phyloP scores from a whole-genome alignment of 2,888 invertebrate species.

The Mimumesa dahlbomi region DNA sequence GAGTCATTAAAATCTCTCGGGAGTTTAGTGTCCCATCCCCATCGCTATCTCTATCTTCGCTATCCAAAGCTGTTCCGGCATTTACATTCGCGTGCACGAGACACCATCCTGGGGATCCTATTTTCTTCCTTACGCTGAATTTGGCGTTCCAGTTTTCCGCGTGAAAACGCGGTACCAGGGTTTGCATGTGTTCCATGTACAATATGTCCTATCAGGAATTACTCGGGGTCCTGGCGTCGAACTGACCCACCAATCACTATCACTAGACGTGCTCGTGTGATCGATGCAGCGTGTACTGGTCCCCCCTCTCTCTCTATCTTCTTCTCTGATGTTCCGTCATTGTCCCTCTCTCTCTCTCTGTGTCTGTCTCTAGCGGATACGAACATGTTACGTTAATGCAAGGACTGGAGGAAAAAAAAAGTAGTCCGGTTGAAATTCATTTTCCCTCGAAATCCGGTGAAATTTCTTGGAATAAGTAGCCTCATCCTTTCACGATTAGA shows the following conservation, averaged over 20 bases:
- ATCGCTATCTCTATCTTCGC: background rate
- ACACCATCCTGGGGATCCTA: background rate
- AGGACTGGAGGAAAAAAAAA: too few species aligned
- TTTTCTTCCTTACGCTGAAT: background rate
- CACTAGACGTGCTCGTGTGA: slow-evolving; percentile 40
- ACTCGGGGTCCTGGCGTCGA: slow-evolving; percentile 42
- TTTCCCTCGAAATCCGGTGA: too few species aligned
- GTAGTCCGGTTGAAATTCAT: too few species aligned
- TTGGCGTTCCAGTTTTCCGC: slow-evolving; percentile 7
- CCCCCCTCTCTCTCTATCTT: background rate
- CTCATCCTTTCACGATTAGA: too few species aligned
- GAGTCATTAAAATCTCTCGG: slow-evolving; percentile 64
- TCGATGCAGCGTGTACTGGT: slow-evolving; percentile 41
- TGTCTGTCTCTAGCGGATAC: too few species aligned
- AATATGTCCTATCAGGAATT: slow-evolving; percentile 32
- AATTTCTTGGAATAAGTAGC: too few species aligned
- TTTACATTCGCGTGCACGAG: too few species aligned
- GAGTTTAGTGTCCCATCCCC: slow-evolving; percentile 2
- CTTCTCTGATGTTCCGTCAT: too few species aligned
- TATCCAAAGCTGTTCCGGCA: too few species aligned
- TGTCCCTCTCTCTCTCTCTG: background rate
- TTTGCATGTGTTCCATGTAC: too few species aligned
- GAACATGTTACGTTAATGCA: too few species aligned
- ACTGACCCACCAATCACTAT: slow-evolving; percentile 46
- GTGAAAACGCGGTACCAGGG: too few species aligned